Conservation (phyloP, 2,113 vertebrate genomes). For the Collichthys lucidus region DNA sequence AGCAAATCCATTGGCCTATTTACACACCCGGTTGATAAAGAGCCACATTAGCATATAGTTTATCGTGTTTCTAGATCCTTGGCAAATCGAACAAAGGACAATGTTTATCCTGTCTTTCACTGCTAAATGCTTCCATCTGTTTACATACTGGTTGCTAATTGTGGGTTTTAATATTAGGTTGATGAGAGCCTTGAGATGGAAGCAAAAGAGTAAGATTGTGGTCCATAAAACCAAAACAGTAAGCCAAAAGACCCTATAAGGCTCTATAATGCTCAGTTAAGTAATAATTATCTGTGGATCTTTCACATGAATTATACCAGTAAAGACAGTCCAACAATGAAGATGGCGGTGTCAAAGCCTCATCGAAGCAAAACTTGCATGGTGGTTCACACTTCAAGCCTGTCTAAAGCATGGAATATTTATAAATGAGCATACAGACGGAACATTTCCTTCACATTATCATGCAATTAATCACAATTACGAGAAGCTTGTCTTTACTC, state of each 20-base stretch:
- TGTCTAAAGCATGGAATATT: background rate
- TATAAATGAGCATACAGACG: constrained; percentile 12
- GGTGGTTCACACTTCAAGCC: background rate
- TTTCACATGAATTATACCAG: background rate
- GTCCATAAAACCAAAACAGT: background rate
- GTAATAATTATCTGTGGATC: background rate
- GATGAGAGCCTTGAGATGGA: background rate
- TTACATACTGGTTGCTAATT: background rate
- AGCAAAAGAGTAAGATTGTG: background rate
- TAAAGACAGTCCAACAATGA: background rate
- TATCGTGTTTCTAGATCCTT: background rate
- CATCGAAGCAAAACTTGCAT: background rate
- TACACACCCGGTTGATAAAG: background rate
- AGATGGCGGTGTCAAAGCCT: background rate
- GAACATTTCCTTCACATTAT: constrained; percentile 29
- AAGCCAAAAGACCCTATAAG: background rate
- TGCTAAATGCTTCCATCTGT: background rate
- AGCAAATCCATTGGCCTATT: background rate
- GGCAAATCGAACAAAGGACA: background rate
- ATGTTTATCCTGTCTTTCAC: background rate
- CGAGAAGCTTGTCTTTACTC: background rate
- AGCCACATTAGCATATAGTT: background rate
- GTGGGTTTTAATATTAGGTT: background rate
- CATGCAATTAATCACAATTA: constrained; percentile 30
- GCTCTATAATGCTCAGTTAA: background rate